Percentiles rank a stretch among this genome's conserved stretches.
Evolutionary conservation across 2,797 vertebrate species (phyloP).

Genomic region (Xiphophorus birchmanni): DNA sequence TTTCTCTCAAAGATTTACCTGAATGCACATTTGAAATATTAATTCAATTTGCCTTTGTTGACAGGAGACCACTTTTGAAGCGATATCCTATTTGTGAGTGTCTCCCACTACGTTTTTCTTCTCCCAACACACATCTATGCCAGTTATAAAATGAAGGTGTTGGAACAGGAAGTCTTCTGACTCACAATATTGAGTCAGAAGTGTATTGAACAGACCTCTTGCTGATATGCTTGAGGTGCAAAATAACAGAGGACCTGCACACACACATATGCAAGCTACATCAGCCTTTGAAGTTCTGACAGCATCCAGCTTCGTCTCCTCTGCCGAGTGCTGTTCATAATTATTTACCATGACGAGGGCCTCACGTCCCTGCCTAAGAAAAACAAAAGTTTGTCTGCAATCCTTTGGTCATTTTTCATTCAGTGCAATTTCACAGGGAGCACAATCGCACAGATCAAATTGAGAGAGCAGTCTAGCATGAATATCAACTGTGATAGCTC

Average conservation of each 20-base stretch:
- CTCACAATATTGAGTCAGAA: constrained; percentile 61
- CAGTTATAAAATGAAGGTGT: constrained; percentile 61
- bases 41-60: constrained; percentile 57
- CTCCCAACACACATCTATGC: constrained; percentile 30
- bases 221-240: constrained; percentile 68
- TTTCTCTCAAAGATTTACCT: constrained; percentile 17
- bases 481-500: constrained; percentile 69
- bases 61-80: constrained; percentile 39
- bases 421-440: constrained; percentile 63
- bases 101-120: constrained; percentile 7
- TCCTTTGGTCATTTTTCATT: constrained; percentile 63
- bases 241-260: constrained; percentile 65
- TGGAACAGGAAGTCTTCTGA: constrained; percentile 59
- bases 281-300: constrained; percentile 73
- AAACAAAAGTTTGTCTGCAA: constrained; percentile 60
- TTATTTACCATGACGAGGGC: constrained; percentile 68
- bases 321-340: constrained; percentile 56
- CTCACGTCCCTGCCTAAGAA: constrained; percentile 42
- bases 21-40: constrained; percentile 52
- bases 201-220: constrained; percentile 63
- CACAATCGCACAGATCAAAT: constrained; percentile 64
- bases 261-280: constrained; percentile 48
- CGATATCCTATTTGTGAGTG: constrained; percentile 41
- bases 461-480: constrained; percentile 65
- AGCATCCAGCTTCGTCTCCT: constrained; percentile 57